Evolutionary conservation across 2,113 vertebrate genomes (phyloP).

Genomic region (Dasypus novemcinctus): DNA sequence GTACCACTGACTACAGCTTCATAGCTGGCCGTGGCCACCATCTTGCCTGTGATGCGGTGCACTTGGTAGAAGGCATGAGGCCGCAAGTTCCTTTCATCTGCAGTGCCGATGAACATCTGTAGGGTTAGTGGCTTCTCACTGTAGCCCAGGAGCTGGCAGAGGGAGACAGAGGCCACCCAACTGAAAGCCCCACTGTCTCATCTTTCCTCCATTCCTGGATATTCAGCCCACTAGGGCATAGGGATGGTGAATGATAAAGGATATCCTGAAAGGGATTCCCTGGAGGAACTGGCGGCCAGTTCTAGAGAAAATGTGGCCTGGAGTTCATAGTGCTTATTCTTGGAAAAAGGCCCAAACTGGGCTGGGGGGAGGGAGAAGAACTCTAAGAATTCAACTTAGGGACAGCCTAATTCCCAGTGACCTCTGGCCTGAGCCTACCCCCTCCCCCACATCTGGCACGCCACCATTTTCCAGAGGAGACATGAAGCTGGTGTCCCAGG

Average conservation of each 20-base stretch:
- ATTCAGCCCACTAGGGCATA: slow-evolving; percentile 1
- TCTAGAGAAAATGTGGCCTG: slow-evolving; percentile 69
- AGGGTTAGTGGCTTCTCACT: slow-evolving; percentile 92
- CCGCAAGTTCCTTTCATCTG: slow-evolving; percentile 91
- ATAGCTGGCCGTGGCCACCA: slow-evolving; percentile 94
- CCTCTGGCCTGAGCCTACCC: slow-evolving; percentile 62
- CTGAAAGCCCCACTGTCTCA: background rate
- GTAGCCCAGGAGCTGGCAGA: slow-evolving; percentile 89
- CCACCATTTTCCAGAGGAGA: slow-evolving; percentile 70
- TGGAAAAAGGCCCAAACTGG: slow-evolving; percentile 64
- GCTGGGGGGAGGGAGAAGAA: slow-evolving; percentile 64
- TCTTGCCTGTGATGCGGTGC: slow-evolving; percentile 94
- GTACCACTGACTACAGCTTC: slow-evolving; percentile 92
- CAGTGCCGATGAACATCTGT: slow-evolving; percentile 95
- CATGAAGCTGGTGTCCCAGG: slow-evolving; percentile 56
- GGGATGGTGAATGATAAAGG: slow-evolving; percentile 60
- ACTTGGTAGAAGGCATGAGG: slow-evolving; percentile 96
- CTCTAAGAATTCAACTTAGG: slow-evolving; percentile 57
- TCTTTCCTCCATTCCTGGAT: slow-evolving; percentile 28
- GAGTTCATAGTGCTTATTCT: slow-evolving; percentile 68
- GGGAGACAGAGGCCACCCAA: background rate
- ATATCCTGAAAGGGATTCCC: slow-evolving; percentile 53
- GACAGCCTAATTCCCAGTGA: slow-evolving; percentile 74
- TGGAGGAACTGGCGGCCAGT: slow-evolving; percentile 44
- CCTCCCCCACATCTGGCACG: slow-evolving; percentile 73